Evolutionary conservation across 2,797 vertebrate species (phyloP).

Genomic region (Lutjanus argentimaculatus): DNA sequence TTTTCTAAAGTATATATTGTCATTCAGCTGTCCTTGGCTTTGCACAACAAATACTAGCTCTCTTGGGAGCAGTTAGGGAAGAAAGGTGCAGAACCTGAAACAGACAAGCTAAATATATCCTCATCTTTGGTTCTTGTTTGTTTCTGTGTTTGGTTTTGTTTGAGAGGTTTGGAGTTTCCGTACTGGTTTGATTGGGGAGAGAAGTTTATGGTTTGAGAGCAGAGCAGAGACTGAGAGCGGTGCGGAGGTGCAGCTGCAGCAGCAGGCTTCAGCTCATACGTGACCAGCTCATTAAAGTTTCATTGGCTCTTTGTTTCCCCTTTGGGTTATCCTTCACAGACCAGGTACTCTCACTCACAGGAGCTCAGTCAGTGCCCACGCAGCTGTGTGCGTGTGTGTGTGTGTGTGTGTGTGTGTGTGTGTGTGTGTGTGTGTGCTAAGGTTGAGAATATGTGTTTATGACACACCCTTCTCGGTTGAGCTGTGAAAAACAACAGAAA

Average conservation of each 20-base stretch:
- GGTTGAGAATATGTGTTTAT: slow-evolving; percentile 12
- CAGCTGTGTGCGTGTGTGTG: slow-evolving; percentile 23
- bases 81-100: slow-evolving; percentile 40
- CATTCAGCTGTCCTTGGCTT: slow-evolving; percentile 54
- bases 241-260: slow-evolving; percentile 59
- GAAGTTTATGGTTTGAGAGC: slow-evolving; percentile 38
- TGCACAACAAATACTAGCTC: slow-evolving; percentile 34
- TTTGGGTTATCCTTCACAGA: slow-evolving; percentile 81
- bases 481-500: slow-evolving; percentile 32
- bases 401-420: neutral
- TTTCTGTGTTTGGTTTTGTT: slow-evolving; percentile 19
- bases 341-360: slow-evolving; percentile 62
- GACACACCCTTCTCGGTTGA: slow-evolving; percentile 24
- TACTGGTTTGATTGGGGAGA: slow-evolving; percentile 16
- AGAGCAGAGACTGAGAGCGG: slow-evolving; percentile 47
- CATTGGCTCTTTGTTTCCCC: slow-evolving; percentile 83
- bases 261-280: slow-evolving; percentile 72
- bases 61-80: slow-evolving; percentile 31
- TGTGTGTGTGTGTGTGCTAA: neutral
- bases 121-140: slow-evolving; percentile 1
- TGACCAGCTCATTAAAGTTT: slow-evolving; percentile 89
- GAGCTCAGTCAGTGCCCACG: slow-evolving; percentile 51
- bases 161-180: slow-evolving; percentile 23
- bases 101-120: slow-evolving; percentile 20
- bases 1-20: slow-evolving; percentile 9